phyloP scores from a whole-genome alignment of 2,888 invertebrate genomes.

The Eupithecia exiguata region DNA sequence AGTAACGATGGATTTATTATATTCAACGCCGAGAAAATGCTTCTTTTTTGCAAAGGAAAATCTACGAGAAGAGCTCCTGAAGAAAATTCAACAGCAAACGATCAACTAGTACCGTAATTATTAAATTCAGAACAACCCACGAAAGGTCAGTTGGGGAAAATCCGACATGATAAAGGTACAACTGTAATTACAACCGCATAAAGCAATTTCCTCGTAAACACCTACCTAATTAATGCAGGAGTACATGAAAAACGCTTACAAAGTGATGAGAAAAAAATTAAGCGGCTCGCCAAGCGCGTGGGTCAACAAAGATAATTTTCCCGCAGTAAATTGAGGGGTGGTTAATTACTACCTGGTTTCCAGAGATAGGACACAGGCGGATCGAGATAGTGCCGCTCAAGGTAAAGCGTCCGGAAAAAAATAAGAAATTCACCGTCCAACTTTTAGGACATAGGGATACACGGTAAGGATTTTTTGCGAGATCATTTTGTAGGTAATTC shows the following conservation, averaged over 20 bases:
- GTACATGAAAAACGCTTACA: constrained; percentile 58
- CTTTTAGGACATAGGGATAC: neutral
- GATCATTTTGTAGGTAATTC: neutral
- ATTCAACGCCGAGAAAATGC: neutral
- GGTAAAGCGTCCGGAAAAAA: neutral
- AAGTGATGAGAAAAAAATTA: constrained; percentile 60
- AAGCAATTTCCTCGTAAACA: constrained; percentile 42
- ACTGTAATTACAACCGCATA: constrained; percentile 27
- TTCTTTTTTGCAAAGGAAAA: neutral
- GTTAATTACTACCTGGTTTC: constrained; percentile 69
- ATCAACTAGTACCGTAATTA: neutral
- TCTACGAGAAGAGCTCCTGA: neutral
- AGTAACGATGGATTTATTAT: neutral
- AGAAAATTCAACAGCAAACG: neutral
- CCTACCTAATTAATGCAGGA: constrained; percentile 55
- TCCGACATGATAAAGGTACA: constrained; percentile 13
- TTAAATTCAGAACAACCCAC: neutral
- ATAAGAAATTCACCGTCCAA: neutral
- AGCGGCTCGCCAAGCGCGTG: constrained; percentile 66
- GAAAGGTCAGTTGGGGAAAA: constrained; percentile 2
- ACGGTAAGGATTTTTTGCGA: neutral
- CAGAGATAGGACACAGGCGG: constrained; percentile 57
- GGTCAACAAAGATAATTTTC: constrained; percentile 77
- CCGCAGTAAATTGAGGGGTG: constrained; percentile 71
- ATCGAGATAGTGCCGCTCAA: constrained; percentile 24